Base-by-base conservation (phyloP, 2,888 invertebrate genomes). In the Aspidapion aeneum region DNA sequence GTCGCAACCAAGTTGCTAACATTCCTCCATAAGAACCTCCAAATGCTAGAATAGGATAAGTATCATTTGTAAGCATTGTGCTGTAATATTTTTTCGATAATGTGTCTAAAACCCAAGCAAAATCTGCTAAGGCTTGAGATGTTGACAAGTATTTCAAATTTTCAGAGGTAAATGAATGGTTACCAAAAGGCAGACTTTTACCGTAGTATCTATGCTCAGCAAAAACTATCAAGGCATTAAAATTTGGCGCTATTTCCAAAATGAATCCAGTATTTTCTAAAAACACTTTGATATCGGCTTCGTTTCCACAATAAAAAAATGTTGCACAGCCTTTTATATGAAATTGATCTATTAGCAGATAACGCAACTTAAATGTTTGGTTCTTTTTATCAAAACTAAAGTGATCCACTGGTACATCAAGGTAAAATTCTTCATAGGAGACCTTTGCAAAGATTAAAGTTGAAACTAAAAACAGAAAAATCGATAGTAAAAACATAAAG, bases 181-280 rank as follows among this genome's bases (percentile, higher is more conserved):
- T 87, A 3, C 94, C 95, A 78, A 90, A 96, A 0, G 98, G 98
- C 81, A 93, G 75, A 0, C 96, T 94, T 64, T 86, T 80, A 1
- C 98, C 98, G 78, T 98, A 98, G 77, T 95, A 98, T 78, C 98
- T 87, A 80, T 98, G 98, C 76, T 98, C 98, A 7, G 94, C 96
- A 79, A 96, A 96, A 0, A 96, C 86, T 7, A 98, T 74, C 70
- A 93, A 81, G 0, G 97, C 97, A 54, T 84, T 84, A 76, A 93
- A 92, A 70, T 88, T 81, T 1, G 86, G 82, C 0, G 96, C 97
- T 67, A 90, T 87, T 60, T 98, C 96, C 93, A 94, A 96, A 83
- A 98, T 88, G 74, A 96, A 93, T 18, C 98, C 97, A 0, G 94
- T 91, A 80, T 96, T 95, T 73, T 94, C 82, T 0, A 94, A 93